A percentile compares a stretch with the other conserved stretches of the same genome.
These are phyloP conservation scores for Drosophila leonis DNA, from an alignment of 2,888 invertebrate genomes.

Conservation along the genomic window DNA sequence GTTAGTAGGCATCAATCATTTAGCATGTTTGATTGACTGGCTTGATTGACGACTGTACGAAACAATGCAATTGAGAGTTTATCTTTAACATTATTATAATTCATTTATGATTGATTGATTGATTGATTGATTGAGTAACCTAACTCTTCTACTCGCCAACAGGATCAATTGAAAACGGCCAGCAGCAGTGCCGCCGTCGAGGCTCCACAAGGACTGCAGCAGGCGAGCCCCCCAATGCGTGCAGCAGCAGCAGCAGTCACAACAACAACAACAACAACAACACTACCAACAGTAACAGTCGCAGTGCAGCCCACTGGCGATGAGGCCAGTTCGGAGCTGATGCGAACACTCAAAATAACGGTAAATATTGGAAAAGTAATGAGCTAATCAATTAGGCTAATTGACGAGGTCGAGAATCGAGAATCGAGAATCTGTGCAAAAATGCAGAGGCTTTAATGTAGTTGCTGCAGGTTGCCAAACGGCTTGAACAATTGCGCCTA, in stretches of 20 bases:
- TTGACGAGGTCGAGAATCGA: no score
- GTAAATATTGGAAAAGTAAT: slow-evolving; percentile 9
- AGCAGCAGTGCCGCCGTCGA: neutral
- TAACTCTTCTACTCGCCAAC: neutral
- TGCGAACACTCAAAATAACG: slow-evolving; percentile 45
- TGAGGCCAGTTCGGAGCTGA: slow-evolving; percentile 30
- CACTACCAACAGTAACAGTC: neutral
- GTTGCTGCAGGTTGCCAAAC: no score
- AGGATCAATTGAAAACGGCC: slow-evolving; percentile 18
- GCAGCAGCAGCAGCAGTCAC: neutral
- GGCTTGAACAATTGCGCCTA: no score
- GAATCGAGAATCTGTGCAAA: no score
- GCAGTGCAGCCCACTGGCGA: neutral
- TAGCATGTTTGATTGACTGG: no score
- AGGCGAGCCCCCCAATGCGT: neutral
- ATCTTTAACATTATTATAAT: no score
- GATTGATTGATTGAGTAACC: neutral
- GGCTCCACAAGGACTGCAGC: neutral
- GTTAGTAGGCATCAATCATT: no score
- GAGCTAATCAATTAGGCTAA: no score
- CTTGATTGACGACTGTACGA: neutral
- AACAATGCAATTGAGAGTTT: neutral
- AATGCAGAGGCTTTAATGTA: no score
- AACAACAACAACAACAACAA: no score
- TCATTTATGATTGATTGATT: neutral